Conservation (phyloP, 1,140 invertebrate genomes). For the Epicauta chinensis region DNA sequence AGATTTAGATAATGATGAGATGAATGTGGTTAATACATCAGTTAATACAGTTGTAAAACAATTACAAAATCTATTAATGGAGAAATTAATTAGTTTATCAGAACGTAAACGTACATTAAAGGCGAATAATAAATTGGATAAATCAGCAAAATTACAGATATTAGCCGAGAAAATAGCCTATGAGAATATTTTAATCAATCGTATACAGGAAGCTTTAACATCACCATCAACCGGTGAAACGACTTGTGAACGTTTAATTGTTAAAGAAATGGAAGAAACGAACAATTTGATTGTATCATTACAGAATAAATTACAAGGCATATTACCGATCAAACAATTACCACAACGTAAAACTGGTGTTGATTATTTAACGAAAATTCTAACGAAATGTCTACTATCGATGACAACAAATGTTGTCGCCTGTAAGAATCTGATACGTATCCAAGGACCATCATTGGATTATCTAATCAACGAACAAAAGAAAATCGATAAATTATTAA, state of each 20-base stretch:
- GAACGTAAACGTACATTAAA: constrained; percentile 54
- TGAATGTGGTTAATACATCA: constrained; percentile 48
- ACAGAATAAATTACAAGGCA: constrained; percentile 57
- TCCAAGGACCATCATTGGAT: constrained; percentile 45
- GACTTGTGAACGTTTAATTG: constrained; percentile 50
- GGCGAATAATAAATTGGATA: constrained; percentile 56
- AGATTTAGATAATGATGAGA: constrained; percentile 48
- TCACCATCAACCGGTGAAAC: constrained; percentile 46
- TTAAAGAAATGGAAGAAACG: constrained; percentile 62
- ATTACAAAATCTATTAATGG: constrained; percentile 56
- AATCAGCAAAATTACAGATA: constrained; percentile 58
- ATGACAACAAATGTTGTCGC: constrained; percentile 30
- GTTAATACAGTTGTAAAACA: constrained; percentile 56
- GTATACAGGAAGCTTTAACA: constrained; percentile 39
- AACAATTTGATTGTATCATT: constrained; percentile 64
- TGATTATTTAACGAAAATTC: constrained; percentile 58
- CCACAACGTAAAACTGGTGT: constrained; percentile 43
- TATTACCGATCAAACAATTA: constrained; percentile 31
- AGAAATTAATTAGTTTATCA: constrained; percentile 59
- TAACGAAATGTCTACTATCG: constrained; percentile 46
- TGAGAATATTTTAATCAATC: constrained; percentile 59
- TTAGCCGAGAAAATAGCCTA: constrained; percentile 70
- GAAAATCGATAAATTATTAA: constrained; percentile 53
- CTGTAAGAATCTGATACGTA: constrained; percentile 32
- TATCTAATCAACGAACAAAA: constrained; percentile 53